Conservation (phyloP, 1,140 invertebrate genomes). For the Penaeus vannamei region DNA sequence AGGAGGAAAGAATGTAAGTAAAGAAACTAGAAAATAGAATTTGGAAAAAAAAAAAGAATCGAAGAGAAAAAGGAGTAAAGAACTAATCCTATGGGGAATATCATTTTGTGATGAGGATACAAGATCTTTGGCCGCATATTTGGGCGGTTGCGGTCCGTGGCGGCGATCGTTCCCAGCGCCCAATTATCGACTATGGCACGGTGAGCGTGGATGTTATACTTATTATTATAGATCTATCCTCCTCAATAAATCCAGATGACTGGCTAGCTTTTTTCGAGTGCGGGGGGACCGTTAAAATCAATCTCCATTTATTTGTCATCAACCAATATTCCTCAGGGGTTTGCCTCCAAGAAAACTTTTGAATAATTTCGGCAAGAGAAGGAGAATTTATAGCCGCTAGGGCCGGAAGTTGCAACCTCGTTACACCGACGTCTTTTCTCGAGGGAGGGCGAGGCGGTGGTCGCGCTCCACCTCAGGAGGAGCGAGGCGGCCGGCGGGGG, state of each 20-base stretch:
- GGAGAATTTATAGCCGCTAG: conserved; percentile 39
- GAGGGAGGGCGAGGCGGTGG: not conserved
- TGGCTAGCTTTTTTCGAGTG: too few species aligned
- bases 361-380: conserved; percentile 48
- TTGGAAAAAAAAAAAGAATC: too few species aligned
- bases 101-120: too few species aligned
- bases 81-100: not conserved
- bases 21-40: not conserved
- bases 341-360: conserved; percentile 47
- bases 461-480: too few species aligned
- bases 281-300: conserved; percentile 38
- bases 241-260: too few species aligned
- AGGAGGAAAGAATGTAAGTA: not conserved
- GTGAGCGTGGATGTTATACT: too few species aligned
- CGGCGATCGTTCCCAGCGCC: too few species aligned
- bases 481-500: too few species aligned
- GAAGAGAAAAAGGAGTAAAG: not conserved
- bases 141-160: too few species aligned
- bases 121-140: too few species aligned
- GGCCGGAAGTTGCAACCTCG: not conserved
- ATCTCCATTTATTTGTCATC: conserved; percentile 57
- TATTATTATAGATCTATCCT: too few species aligned
- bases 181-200: too few species aligned
- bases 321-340: conserved; percentile 48
- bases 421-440: not conserved